Conservation (phyloP, 2,888 invertebrate species). For the Abrostola tripartita region DNA sequence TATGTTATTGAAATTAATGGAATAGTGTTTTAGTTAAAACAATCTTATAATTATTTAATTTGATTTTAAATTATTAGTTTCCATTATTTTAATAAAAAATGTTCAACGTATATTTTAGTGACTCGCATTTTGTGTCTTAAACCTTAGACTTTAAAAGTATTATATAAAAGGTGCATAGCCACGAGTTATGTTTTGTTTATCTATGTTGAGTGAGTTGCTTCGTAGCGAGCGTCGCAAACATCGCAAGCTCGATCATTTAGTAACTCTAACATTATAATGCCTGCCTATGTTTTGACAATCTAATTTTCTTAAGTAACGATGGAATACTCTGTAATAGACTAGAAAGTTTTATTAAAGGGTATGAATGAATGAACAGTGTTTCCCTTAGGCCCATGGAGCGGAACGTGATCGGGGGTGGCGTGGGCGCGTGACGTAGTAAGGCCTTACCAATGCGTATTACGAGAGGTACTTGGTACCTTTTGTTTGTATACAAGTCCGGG, state of each 20-base stretch:
- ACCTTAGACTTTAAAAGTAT: no score
- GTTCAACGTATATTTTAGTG: no score
- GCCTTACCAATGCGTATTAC: conserved; percentile 41
- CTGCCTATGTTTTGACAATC: conserved; percentile 31
- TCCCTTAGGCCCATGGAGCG: conserved; percentile 48
- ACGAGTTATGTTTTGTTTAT: no score
- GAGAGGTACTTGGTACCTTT: conserved; percentile 38
- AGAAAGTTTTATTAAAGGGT: conserved; percentile 64
- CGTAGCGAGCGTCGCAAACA: neutral
- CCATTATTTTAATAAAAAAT: no score
- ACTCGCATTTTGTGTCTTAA: no score
- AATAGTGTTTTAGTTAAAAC: no score
- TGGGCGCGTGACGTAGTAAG: conserved; percentile 52
- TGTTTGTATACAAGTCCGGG: conserved; percentile 56
- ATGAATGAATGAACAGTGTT: conserved; percentile 67
- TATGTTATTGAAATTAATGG: no score
- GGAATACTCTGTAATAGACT: conserved; percentile 58
- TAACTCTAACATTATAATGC: conserved; percentile 20
- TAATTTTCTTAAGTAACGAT: conserved; percentile 34
- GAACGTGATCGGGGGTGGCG: conserved; percentile 50
- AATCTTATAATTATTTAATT: no score
- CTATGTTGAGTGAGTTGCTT: no score
- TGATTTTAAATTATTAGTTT: no score
- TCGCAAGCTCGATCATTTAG: conserved; percentile 23
- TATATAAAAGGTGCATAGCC: no score